Conservation (phyloP, 64 coral and sea anemone genomes). For the Stichodactyla helianthus region DNA sequence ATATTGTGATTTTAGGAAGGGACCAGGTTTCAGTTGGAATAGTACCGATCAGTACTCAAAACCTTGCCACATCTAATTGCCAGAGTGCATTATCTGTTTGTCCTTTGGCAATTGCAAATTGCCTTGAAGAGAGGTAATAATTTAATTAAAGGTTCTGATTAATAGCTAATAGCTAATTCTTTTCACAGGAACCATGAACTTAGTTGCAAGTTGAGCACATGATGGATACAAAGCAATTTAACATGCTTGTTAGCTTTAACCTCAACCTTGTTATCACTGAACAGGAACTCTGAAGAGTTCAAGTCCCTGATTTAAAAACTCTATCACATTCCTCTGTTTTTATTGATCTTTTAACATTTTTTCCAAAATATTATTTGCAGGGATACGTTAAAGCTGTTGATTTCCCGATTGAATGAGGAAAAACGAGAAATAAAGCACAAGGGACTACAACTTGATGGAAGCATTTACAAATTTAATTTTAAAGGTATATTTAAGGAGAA, state of each 20-base stretch:
- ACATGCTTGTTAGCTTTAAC: no score
- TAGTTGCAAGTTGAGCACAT: no score
- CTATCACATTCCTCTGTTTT: no score
- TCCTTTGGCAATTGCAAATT: conserved; percentile 12
- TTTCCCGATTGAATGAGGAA: neutral
- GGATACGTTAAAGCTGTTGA: neutral
- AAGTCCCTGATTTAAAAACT: no score
- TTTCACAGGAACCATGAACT: no score
- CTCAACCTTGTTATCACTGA: no score
- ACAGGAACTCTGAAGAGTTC: no score
- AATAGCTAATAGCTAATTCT: no score
- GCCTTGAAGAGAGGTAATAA: neutral
- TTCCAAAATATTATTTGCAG: no score
- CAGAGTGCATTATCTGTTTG: neutral
- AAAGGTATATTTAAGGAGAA: neutral
- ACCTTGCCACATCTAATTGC: neutral
- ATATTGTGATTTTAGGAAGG: neutral
- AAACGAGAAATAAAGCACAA: neutral
- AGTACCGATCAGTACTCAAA: neutral
- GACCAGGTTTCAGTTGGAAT: neutral
- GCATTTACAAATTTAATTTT: neutral
- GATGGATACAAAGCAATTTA: no score
- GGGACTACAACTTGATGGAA: neutral
- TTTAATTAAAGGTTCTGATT: neutral
- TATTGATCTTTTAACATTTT: no score